Evolutionary conservation across 2,888 invertebrate species (phyloP).

Genomic region (Meganola albula): DNA sequence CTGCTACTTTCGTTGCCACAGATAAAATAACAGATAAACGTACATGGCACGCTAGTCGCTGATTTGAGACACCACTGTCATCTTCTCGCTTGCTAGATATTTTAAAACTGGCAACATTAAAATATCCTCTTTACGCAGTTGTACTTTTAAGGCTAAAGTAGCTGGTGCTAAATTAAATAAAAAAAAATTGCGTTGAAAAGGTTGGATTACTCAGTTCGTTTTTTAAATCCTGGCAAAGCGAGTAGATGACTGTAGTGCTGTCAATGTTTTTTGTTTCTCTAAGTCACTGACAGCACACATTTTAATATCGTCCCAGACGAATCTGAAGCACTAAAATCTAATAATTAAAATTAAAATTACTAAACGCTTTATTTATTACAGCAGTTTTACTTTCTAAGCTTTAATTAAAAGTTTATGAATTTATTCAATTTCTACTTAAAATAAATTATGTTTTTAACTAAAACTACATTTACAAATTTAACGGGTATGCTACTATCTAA

Average conservation of each 20-base stretch:
- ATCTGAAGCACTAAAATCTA: constrained; percentile 63
- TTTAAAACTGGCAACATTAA: constrained; percentile 8
- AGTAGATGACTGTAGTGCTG: constrained; percentile 57
- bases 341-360: constrained; percentile 21
- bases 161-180: not conserved
- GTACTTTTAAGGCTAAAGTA: constrained; percentile 18
- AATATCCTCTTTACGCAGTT: constrained; percentile 11
- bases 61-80: constrained; percentile 74
- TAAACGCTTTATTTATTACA: constrained; percentile 29
- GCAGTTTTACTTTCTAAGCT: constrained; percentile 22
- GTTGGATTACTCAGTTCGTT: no score
- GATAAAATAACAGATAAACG: constrained; percentile 48
- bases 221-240: constrained; percentile 45
- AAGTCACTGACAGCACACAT: constrained; percentile 48
- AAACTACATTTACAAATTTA: no score
- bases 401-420: constrained; percentile 21
- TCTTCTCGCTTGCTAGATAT: constrained; percentile 61
- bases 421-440: no score
- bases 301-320: constrained; percentile 62
- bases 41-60: constrained; percentile 73
- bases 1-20: constrained; percentile 72
- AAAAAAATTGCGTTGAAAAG: constrained; percentile 10
- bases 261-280: constrained; percentile 36
- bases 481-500: no score
- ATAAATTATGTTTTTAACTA: no score